These are phyloP conservation scores for Aphodius granarius DNA, from an alignment of 2,888 invertebrate species.

Conservation along the genomic window DNA sequence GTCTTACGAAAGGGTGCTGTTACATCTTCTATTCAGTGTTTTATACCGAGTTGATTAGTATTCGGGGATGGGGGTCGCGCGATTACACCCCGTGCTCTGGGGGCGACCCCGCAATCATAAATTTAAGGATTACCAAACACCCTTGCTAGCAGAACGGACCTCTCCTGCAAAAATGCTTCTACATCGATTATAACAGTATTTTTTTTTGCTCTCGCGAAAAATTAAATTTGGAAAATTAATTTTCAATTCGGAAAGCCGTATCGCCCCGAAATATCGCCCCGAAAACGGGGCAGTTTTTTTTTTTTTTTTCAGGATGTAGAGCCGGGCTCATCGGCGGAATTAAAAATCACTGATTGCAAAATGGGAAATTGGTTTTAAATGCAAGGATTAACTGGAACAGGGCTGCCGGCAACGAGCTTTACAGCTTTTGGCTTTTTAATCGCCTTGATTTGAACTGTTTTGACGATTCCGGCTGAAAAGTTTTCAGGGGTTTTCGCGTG, in stretches of 20 bases:
- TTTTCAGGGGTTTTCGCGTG: neutral
- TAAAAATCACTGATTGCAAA: conserved; percentile 43
- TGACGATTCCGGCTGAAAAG: conserved; percentile 1
- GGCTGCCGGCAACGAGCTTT: conserved; percentile 44
- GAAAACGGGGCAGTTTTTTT: neutral
- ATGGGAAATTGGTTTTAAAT: conserved; percentile 50
- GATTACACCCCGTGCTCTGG: neutral
- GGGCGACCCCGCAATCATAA: neutral
- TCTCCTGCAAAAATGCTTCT: neutral
- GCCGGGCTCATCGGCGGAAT: conserved; percentile 26
- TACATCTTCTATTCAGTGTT: conserved; percentile 12
- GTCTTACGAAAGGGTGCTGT: conserved; percentile 14
- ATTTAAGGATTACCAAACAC: neutral
- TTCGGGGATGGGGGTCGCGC: neutral
- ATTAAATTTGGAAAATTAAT: neutral
- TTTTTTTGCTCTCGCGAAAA: neutral
- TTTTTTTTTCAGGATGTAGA: neutral
- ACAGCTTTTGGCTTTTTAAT: conserved; percentile 37
- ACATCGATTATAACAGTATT: neutral
- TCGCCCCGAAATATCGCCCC: neutral
- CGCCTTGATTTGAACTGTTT: conserved; percentile 18
- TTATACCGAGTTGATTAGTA: neutral
- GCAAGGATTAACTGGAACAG: conserved; percentile 48
- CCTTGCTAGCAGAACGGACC: neutral
- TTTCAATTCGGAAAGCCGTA: neutral